These are phyloP conservation scores for Larimichthys polyactis DNA, from an alignment of 2,113 vertebrate species.

Conservation along the genomic window DNA sequence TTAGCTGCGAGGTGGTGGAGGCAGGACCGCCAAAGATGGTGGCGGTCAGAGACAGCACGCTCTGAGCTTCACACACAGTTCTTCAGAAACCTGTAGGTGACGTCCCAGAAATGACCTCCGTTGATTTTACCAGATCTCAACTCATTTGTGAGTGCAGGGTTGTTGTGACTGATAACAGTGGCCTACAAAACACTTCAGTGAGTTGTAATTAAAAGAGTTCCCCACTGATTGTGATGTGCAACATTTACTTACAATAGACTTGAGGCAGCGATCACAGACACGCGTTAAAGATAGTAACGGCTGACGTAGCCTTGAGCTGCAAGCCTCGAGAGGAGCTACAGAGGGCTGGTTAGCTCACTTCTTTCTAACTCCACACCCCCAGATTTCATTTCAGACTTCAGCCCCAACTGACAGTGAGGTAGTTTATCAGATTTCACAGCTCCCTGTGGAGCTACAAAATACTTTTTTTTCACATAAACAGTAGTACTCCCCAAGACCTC, in stretches of 20 bases:
- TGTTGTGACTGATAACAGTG: neutral
- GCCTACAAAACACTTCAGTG: too few species aligned
- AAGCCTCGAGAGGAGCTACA: neutral
- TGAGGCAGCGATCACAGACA: neutral
- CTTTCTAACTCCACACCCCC: neutral
- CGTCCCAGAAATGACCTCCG: too few species aligned
- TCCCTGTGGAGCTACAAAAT: neutral
- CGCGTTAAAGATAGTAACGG: neutral
- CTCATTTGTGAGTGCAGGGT: neutral
- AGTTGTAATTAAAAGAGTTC: neutral
- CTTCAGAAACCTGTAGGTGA: too few species aligned
- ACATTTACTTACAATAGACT: neutral
- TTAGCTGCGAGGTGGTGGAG: too few species aligned
- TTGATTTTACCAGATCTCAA: neutral
- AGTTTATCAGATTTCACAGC: neutral
- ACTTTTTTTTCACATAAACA: neutral
- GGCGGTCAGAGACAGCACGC: too few species aligned
- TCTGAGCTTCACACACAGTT: too few species aligned
- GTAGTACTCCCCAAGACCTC: neutral
- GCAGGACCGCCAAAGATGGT: too few species aligned
- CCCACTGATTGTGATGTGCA: neutral
- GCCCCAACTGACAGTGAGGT: neutral
- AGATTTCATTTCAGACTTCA: neutral
- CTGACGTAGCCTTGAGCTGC: neutral
- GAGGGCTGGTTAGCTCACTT: neutral